Evolutionary conservation across 1,140 invertebrate species (phyloP).

Genomic region (Lasaia peninsularis): DNA sequence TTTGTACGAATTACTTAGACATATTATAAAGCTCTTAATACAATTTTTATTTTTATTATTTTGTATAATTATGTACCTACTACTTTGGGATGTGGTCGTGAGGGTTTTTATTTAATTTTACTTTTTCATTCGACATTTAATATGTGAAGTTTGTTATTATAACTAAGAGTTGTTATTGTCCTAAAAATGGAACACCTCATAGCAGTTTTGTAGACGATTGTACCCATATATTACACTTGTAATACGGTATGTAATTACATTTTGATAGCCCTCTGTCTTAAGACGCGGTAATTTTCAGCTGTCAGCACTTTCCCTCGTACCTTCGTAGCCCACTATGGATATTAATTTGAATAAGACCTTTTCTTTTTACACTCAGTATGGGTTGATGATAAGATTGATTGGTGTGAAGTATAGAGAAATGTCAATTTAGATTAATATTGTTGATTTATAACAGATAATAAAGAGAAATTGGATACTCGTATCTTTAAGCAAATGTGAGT

Average conservation of each 20-base stretch:
- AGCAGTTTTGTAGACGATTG: neutral
- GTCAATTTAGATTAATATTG: conserved; percentile 37
- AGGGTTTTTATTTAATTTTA: too few relatives aligned
- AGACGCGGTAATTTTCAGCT: conserved; percentile 49
- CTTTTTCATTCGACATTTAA: too few relatives aligned
- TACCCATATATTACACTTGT: conserved; percentile 27
- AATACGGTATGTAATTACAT: conserved; percentile 52
- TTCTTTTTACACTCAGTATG: conserved; percentile 4
- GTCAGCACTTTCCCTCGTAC: conserved; percentile 48
- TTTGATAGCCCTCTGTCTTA: conserved; percentile 42
- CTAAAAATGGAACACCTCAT: too few relatives aligned
- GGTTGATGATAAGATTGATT: neutral
- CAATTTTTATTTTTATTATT: too few relatives aligned
- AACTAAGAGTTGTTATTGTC: too few relatives aligned
- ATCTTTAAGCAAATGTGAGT: too few relatives aligned
- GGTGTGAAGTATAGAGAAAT: conserved; percentile 26
- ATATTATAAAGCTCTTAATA: too few relatives aligned
- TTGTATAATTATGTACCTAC: too few relatives aligned
- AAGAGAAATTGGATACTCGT: too few relatives aligned
- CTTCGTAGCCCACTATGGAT: conserved; percentile 26
- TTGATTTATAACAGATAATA: conserved; percentile 8
- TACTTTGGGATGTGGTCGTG: too few relatives aligned
- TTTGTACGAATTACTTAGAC: too few relatives aligned
- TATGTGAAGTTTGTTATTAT: too few relatives aligned
- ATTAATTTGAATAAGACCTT: conserved; percentile 31